Base-by-base conservation (phyloP, 1,140 invertebrate genomes). In the Zaprionus lachaisei region DNA sequence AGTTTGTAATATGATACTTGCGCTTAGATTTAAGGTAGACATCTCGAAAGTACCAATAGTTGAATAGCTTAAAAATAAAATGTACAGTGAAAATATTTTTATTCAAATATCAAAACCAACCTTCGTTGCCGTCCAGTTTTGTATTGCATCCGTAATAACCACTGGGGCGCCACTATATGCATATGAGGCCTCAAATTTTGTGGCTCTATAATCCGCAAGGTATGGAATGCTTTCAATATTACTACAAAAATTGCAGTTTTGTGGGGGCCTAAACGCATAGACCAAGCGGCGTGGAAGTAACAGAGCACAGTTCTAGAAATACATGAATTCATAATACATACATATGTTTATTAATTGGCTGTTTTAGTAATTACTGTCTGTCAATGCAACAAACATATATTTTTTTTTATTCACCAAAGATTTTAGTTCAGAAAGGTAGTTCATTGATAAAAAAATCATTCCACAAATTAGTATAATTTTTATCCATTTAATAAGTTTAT, bases 121-220 rank as follows among this genome's bases (percentile, higher is more conserved):
- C 20, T 94, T 79, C 67, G 95, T 93, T 5, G 97, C 97, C 26
- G 95, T 95, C 98, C 98, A 99, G 79, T 96, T 95, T 22, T 64
- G 81, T 6, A 95, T 96, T 0, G 96, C 98, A 91, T 98, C 97
- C 34, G 94, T 96, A 7, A 98, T 94, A n/a, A 99, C 95, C 0
- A 98, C 96, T 0, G 98, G 98, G 20, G 94, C 94, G 0, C 95
- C 95, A 14, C 94, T 95, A 87, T 97, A 98, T 0, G 97, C 97
- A 86, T 95, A 97, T 22, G 93, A 93, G 47, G 94, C 83, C 83
- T 97, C 95, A 84, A 98, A 98, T 24, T 94, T 91, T 11, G 93
- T 91, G 0, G 95, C 93, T 7, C 95, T 95, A 28, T 97, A 94
- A 71, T 95, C 95, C 0, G 94, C 82, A 0, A 97, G 92, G 72